A percentile compares a stretch with the other conserved stretches of the same genome.
Conservation (phyloP, 2,888 invertebrate genomes). For the Augiades crinisus region DNA sequence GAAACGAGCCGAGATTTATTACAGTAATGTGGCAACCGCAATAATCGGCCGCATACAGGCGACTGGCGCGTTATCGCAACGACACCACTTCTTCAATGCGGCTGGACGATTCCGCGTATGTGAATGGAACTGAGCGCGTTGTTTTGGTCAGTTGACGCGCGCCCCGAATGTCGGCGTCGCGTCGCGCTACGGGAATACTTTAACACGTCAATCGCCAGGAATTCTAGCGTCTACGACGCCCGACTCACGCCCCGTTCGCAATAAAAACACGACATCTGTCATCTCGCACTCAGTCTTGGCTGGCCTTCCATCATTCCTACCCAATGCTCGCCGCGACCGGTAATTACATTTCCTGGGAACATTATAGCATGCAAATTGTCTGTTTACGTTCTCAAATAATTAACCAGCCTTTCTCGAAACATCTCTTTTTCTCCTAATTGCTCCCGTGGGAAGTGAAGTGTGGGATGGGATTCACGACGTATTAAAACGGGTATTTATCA, state of each 20-base stretch:
- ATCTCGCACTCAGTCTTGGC: slow-evolving; percentile 9
- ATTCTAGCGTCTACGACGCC: slow-evolving; percentile 33
- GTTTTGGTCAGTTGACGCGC: slow-evolving; percentile 68
- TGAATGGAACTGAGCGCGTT: slow-evolving; percentile 64
- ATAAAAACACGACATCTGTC: slow-evolving; percentile 34
- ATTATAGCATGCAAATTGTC: slow-evolving; percentile 34
- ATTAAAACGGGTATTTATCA: slow-evolving; percentile 25
- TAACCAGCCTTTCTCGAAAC: slow-evolving; percentile 32
- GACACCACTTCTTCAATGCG: slow-evolving; percentile 68
- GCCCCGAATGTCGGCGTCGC: slow-evolving; percentile 54
- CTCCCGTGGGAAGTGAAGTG: slow-evolving; percentile 33
- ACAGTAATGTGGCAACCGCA: slow-evolving; percentile 57
- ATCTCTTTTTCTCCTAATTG: slow-evolving; percentile 33
- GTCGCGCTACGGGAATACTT: slow-evolving; percentile 45
- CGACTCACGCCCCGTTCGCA: slow-evolving; percentile 26
- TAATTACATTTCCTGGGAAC: slow-evolving; percentile 31
- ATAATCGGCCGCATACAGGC: slow-evolving; percentile 74
- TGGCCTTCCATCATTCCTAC: slow-evolving; percentile 18
- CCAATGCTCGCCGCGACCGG: slow-evolving; percentile 33
- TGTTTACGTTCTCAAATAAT: slow-evolving; percentile 35
- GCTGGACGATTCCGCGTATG: slow-evolving; percentile 59
- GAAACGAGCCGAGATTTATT: slow-evolving; percentile 22
- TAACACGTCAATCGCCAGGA: slow-evolving; percentile 40
- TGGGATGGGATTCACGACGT: slow-evolving; percentile 32
- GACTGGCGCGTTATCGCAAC: slow-evolving; percentile 75